A percentile compares a stretch with the other conserved stretches of the same genome.
Evolutionary conservation across 2,797 vertebrate genomes (phyloP).

Genomic region (Anguilla megastoma): DNA sequence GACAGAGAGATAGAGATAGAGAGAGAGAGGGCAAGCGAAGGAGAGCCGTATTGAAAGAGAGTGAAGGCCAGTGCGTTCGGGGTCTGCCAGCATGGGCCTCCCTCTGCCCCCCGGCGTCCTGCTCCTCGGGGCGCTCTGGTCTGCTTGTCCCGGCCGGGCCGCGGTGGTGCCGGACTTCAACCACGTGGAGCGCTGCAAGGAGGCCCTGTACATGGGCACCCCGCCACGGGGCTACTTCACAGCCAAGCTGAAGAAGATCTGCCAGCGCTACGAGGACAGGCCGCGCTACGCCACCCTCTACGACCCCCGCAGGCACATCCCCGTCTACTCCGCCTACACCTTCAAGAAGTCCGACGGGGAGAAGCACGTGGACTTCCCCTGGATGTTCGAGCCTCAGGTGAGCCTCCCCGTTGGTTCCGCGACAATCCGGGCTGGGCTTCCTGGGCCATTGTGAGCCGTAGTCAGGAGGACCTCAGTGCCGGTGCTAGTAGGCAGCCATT

Average conservation of each 20-base stretch:
- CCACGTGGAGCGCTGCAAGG: slow-evolving; percentile 66
- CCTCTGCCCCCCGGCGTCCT: slow-evolving; percentile 18
- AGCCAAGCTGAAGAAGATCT: slow-evolving; percentile 63
- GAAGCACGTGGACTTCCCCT: slow-evolving; percentile 72
- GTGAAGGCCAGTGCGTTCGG: not conserved
- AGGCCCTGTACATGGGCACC: slow-evolving; percentile 71
- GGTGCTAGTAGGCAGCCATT: not conserved
- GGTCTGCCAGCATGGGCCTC: slow-evolving; percentile 39
- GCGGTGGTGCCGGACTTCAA: slow-evolving; percentile 68
- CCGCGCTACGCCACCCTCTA: slow-evolving; percentile 66
- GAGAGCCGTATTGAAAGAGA: not conserved
- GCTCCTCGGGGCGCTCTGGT: slow-evolving; percentile 4
- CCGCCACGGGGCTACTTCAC: slow-evolving; percentile 67
- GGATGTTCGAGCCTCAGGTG: slow-evolving; percentile 76
- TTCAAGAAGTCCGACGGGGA: slow-evolving; percentile 73
- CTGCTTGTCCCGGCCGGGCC: slow-evolving; percentile 39
- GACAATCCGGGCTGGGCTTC: not conserved
- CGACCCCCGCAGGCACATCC: slow-evolving; percentile 61
- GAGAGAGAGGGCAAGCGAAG: not conserved
- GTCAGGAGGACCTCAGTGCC: not conserved
- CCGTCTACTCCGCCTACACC: slow-evolving; percentile 67
- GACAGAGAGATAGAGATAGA: not conserved
- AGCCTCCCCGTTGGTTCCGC: slow-evolving; percentile 32
- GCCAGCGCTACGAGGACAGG: slow-evolving; percentile 65
- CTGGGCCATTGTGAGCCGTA: not conserved